These are phyloP conservation scores for Chaetura pelagica DNA, from an alignment of 2,113 vertebrate genomes.

Conservation along the genomic window DNA sequence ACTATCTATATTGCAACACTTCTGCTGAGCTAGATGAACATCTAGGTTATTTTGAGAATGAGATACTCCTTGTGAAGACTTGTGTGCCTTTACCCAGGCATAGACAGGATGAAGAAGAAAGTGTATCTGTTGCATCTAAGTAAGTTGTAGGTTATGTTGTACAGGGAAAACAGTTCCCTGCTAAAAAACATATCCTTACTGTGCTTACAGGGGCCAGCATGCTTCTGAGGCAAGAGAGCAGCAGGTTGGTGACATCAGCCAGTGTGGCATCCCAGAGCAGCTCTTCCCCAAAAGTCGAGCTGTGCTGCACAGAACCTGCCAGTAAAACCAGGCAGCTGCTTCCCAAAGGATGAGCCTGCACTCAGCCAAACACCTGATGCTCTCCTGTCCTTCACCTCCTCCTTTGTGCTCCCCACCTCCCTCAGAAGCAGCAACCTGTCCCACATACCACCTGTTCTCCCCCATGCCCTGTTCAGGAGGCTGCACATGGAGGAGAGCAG, in stretches of 20 bases:
- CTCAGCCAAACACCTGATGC: neutral
- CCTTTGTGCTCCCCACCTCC: neutral
- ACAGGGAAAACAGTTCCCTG: neutral
- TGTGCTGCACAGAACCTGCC: neutral
- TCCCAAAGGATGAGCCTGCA: neutral
- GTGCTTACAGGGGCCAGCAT: neutral
- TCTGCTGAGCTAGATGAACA: neutral
- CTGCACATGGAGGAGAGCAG: neutral
- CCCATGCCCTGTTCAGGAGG: neutral
- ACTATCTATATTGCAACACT: neutral
- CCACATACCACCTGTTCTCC: neutral
- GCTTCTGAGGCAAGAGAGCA: neutral
- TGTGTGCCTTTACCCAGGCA: neutral
- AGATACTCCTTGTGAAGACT: neutral
- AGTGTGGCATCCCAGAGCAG: neutral
- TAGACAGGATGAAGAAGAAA: neutral
- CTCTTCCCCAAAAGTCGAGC: neutral
- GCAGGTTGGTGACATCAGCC: neutral
- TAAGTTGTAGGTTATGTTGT: neutral
- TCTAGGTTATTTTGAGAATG: neutral
- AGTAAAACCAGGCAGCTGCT: neutral
- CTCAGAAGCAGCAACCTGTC: neutral
- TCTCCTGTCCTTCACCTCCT: neutral
- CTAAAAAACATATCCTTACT: neutral
- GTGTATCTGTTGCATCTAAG: neutral